Base-by-base conservation (phyloP, 2,113 vertebrate genomes). In the Ptilonorhynchus violaceus region DNA sequence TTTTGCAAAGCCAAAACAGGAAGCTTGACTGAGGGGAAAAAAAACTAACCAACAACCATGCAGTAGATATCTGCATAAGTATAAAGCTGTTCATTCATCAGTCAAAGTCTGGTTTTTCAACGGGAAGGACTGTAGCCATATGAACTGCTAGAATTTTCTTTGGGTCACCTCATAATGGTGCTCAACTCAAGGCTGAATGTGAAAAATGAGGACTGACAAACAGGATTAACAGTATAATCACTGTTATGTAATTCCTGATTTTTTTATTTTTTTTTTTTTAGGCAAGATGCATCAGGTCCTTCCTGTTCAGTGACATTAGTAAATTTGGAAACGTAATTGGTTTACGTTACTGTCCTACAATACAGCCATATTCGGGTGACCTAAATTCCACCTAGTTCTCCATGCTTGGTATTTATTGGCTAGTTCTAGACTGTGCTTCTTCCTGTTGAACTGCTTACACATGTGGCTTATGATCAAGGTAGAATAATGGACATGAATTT, bases 321-420 rank as follows among this genome's bases (percentile, higher is more conserved):
- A 92, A 94, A 94, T 93, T 84, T 88, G 92, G 85, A 92, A 94
- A 67, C 12, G 0, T 93, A 94, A 93, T 95, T 96, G 75, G 85
- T 95, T 96, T 95, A 92, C 87, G 79, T 70, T 93, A 60, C 70
- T 83, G 47, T 95, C 73, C 69, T 85, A 37, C 37, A 77, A 67
- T 46, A 50, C 11, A 21, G 47, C 68, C 83, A 56, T 81, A 39
- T 91, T 93, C 12, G 22, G 27, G 46, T 86, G 83, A 92, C 85
- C 91, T 91, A 63, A 95, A 87, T 95, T 60, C 76, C n/a, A 78
- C 52, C 55, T 92, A 15, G 16, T 81, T 87, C 39, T 77, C 30
- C 7, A 7, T 70, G 35, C 33, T 76, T 77, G 30, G 21, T 74
- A 37, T 74, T 88, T 74, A 58, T 46, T 86, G 58, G 55, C 33